Evolutionary conservation across 2,888 invertebrate species (phyloP).

Genomic region (Hoplodrina ambigua): DNA sequence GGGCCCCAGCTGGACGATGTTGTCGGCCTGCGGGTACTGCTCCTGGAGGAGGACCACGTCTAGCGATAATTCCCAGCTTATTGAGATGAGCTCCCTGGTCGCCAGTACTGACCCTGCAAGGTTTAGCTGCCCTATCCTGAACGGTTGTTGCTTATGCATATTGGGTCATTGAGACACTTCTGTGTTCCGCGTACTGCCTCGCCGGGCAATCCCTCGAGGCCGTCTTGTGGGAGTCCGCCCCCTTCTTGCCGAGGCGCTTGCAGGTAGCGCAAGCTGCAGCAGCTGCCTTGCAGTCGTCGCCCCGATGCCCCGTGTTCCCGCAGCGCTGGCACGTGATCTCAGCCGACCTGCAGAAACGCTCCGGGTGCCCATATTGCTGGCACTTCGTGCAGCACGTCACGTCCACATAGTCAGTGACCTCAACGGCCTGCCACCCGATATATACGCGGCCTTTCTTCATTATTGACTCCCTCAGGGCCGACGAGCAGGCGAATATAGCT

Average conservation of each 20-base stretch:
- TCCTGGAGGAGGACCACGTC: slow-evolving; percentile 63
- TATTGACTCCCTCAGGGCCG: slow-evolving; percentile 4
- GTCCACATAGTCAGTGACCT: slow-evolving; percentile 31
- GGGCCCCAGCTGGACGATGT: fast-evolving
- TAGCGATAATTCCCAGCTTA: slow-evolving; percentile 38
- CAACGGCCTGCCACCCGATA: slow-evolving; percentile 48
- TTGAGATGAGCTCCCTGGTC: slow-evolving; percentile 46
- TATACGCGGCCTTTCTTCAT: slow-evolving; percentile 18
- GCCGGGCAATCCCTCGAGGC: slow-evolving; percentile 59
- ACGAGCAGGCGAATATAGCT: neutral
- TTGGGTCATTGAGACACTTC: neutral
- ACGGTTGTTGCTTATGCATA: slow-evolving; percentile 31
- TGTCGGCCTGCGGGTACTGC: no score
- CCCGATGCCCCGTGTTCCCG: no score
- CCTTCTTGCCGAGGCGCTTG: no score
- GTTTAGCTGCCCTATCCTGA: slow-evolving; percentile 57
- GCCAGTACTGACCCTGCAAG: slow-evolving; percentile 48
- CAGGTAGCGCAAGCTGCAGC: no score
- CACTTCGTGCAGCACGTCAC: slow-evolving; percentile 65
- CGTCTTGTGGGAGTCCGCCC: no score
- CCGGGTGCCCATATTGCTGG: slow-evolving; percentile 69
- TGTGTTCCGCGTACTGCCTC: slow-evolving; percentile 39
- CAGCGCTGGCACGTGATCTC: no score
- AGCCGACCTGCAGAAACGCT: slow-evolving; percentile 53
- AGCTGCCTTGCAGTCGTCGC: no score